Percentiles rank a stretch among this genome's conserved stretches.
Conservation (phyloP, 2,888 invertebrate species). For the Rosalia funebris region DNA sequence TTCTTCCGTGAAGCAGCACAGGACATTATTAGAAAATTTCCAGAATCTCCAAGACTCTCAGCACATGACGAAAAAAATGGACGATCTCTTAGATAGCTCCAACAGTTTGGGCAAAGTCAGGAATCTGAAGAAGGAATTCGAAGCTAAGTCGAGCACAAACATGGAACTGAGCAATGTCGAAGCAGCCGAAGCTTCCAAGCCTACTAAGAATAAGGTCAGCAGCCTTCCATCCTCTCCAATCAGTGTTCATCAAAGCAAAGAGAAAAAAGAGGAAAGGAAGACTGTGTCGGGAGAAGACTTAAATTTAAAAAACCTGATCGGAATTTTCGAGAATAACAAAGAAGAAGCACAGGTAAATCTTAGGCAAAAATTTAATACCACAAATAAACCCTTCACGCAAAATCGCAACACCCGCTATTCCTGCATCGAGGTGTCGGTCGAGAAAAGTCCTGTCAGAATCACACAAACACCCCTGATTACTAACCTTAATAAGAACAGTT, state of each 20-base stretch:
- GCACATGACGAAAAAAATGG: slow-evolving; percentile 56
- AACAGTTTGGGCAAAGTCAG: slow-evolving; percentile 77
- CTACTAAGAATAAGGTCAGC: slow-evolving; percentile 61
- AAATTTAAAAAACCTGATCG: slow-evolving; percentile 80
- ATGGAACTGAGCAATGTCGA: slow-evolving; percentile 43
- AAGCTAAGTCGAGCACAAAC: slow-evolving; percentile 73
- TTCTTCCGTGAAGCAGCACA: slow-evolving; percentile 68
- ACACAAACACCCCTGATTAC: slow-evolving; percentile 53
- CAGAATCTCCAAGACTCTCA: slow-evolving; percentile 56
- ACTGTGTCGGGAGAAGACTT: slow-evolving; percentile 67
- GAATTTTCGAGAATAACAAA: slow-evolving; percentile 74
- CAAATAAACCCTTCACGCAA: slow-evolving; percentile 35
- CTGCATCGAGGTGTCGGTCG: slow-evolving; percentile 58
- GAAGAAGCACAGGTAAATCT: slow-evolving; percentile 52
- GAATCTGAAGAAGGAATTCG: slow-evolving; percentile 88
- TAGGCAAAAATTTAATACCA: slow-evolving; percentile 42
- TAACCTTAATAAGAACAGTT: slow-evolving; percentile 48
- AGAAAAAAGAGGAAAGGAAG: slow-evolving; percentile 43
- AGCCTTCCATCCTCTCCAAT: slow-evolving; percentile 75
- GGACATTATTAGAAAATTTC: slow-evolving; percentile 66
- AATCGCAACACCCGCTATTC: slow-evolving; percentile 53
- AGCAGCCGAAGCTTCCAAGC: slow-evolving; percentile 43
- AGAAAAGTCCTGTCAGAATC: slow-evolving; percentile 41
- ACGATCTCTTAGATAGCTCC: slow-evolving; percentile 56
- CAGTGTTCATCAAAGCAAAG: slow-evolving; percentile 66